A percentile compares a stretch with the other conserved stretches of the same genome.
Evolutionary conservation across 2,797 vertebrate species (phyloP).

Genomic region (Orestias chungarensis): DNA sequence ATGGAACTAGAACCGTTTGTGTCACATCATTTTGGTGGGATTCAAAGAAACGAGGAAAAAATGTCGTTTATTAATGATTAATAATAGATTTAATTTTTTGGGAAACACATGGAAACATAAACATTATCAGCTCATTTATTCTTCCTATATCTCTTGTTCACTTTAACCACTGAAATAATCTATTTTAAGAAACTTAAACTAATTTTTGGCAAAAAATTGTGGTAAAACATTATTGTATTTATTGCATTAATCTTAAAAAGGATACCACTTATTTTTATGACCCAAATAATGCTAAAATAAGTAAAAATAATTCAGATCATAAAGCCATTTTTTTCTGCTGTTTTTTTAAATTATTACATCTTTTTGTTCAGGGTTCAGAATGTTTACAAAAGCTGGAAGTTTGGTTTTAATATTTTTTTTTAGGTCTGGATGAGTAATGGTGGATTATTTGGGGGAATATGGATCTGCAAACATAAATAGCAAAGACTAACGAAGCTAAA

Average conservation of each 20-base stretch:
- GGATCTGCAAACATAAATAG: background rate
- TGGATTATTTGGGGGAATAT: background rate
- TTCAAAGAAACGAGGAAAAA: background rate
- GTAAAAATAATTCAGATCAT: background rate
- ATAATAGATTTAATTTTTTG: constrained; percentile 18
- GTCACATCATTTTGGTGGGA: background rate
- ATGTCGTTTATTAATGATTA: constrained; percentile 5
- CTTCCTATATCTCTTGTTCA: constrained; percentile 30
- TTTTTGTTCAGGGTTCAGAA: no score
- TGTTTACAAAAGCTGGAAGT: background rate
- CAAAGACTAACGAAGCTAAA: background rate
- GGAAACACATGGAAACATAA: constrained; percentile 21
- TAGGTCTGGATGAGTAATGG: background rate
- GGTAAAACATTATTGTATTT: background rate
- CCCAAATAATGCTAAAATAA: constrained; percentile 3
- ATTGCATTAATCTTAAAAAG: background rate
- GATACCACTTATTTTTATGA: background rate
- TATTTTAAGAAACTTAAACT: constrained; percentile 36
- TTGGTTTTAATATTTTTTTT: background rate
- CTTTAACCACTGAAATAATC: constrained; percentile 41
- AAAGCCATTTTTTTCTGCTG: background rate
- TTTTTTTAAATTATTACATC: no score
- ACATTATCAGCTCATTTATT: constrained; percentile 14
- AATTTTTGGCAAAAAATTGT: constrained; percentile 13
- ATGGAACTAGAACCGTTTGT: constrained; percentile 3